phyloP scores from a whole-genome alignment of 2,888 invertebrate species.

The Ichneumoninae sp. region DNA sequence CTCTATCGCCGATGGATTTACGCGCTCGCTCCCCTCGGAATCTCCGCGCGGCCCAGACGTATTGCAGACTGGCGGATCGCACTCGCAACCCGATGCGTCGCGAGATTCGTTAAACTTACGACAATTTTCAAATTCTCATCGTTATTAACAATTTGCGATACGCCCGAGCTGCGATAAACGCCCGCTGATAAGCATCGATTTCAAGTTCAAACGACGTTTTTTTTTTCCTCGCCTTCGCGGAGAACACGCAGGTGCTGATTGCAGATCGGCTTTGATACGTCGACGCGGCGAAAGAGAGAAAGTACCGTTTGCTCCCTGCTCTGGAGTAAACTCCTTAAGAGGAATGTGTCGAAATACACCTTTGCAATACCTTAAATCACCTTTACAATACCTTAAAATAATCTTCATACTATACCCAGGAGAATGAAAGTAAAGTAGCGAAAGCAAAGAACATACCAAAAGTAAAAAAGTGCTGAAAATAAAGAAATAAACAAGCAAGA shows the following conservation, averaged over 20 bases:
- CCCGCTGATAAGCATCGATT: neutral
- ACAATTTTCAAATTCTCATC: neutral
- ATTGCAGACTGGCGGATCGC: neutral
- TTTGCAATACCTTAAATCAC: too few species aligned
- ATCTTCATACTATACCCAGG: too few species aligned
- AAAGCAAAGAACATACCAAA: too few species aligned
- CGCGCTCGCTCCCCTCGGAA: constrained; percentile 29
- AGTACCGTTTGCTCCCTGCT: too few species aligned
- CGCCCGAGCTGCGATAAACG: neutral
- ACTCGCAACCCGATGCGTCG: neutral
- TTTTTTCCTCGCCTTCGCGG: neutral
- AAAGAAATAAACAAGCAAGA: too few species aligned
- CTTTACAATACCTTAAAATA: too few species aligned
- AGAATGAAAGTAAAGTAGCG: too few species aligned
- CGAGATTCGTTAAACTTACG: neutral
- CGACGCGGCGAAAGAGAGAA: neutral
- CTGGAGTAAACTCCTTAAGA: too few species aligned
- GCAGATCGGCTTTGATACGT: neutral
- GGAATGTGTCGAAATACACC: too few species aligned
- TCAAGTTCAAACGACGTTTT: neutral
- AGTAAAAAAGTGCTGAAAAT: too few species aligned
- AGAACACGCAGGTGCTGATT: neutral
- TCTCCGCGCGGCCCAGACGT: neutral
- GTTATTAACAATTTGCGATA: neutral
- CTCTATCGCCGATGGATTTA: neutral